These are phyloP conservation scores for Ophioninae sp. DNA, from an alignment of 2,888 invertebrate species.

Conservation along the genomic window DNA sequence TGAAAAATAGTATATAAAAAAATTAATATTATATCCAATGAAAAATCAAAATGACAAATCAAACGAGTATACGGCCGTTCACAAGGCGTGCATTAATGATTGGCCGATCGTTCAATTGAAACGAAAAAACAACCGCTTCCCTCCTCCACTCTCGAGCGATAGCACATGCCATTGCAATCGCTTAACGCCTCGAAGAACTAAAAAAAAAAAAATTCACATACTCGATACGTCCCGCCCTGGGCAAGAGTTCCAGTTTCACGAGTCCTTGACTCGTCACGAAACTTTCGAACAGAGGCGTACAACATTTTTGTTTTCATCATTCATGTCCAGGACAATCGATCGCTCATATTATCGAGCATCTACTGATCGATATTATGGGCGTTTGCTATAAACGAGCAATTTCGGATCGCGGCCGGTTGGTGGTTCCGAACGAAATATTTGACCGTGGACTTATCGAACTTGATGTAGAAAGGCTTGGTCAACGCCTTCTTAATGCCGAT, in stretches of 20 bases:
- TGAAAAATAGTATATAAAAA: no score
- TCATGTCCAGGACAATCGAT: constrained; percentile 5
- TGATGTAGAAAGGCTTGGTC: not conserved
- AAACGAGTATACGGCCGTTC: not conserved
- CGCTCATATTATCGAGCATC: constrained; percentile 20
- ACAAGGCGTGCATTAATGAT: not conserved
- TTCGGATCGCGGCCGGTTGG: constrained; percentile 3
- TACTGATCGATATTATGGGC: not conserved
- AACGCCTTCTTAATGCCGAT: constrained; percentile 38
- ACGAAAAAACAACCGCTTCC: constrained; percentile 9
- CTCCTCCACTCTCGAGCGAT: not conserved
- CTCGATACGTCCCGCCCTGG: constrained; percentile 33
- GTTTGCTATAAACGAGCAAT: constrained; percentile 13
- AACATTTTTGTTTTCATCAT: constrained; percentile 27
- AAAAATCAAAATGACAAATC: not conserved
- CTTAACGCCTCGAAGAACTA: constrained; percentile 28
- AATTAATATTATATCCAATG: not conserved
- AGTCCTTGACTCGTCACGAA: constrained; percentile 55
- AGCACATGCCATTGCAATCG: not conserved
- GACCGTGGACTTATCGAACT: constrained; percentile 18
- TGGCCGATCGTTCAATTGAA: constrained; percentile 7
- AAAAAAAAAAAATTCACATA: constrained; percentile 28
- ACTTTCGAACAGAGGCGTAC: constrained; percentile 48
- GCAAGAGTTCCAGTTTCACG: constrained; percentile 38
- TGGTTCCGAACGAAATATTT: constrained; percentile 19